Conservation (phyloP, 2,113 vertebrate species). For the Danionella cerebrum region DNA sequence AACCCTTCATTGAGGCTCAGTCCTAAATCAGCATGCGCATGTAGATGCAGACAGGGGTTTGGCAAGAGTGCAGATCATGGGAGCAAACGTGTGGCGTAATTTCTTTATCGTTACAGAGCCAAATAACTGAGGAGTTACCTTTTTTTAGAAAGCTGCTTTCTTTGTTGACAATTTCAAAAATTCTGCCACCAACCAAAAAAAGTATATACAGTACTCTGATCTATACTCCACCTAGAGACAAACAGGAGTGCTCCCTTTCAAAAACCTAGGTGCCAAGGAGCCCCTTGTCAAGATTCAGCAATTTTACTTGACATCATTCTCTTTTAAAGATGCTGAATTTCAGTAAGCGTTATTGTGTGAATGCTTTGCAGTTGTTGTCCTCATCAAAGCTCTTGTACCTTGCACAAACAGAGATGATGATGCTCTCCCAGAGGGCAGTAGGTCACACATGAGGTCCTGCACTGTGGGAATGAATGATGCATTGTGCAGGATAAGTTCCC, state of each 20-base stretch:
- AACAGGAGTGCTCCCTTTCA: no score
- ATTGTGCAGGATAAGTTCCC: conserved; percentile 64
- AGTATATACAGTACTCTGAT: no score
- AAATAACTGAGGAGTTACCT: not conserved
- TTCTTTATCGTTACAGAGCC: conserved; percentile 12
- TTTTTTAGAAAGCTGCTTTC: no score
- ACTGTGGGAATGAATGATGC: conserved; percentile 54
- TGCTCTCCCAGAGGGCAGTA: conserved; percentile 47
- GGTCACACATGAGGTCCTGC: conserved; percentile 68
- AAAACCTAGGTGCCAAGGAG: no score
- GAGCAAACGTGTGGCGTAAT: not conserved
- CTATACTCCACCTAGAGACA: no score
- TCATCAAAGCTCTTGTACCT: conserved; percentile 55
- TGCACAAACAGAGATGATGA: conserved; percentile 70
- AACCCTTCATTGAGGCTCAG: conserved; percentile 26
- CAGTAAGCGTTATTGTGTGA: not conserved
- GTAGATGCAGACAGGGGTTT: conserved; percentile 26
- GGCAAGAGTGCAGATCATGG: not conserved
- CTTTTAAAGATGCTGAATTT: not conserved
- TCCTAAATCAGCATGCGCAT: conserved; percentile 21
- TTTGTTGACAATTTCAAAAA: no score
- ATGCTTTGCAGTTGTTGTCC: no score
- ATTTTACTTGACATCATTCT: no score
- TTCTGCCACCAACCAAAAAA: no score
- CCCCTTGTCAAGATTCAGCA: no score